phyloP scores from a whole-genome alignment of 2,113 vertebrate genomes.

The Phocoena sinus region DNA sequence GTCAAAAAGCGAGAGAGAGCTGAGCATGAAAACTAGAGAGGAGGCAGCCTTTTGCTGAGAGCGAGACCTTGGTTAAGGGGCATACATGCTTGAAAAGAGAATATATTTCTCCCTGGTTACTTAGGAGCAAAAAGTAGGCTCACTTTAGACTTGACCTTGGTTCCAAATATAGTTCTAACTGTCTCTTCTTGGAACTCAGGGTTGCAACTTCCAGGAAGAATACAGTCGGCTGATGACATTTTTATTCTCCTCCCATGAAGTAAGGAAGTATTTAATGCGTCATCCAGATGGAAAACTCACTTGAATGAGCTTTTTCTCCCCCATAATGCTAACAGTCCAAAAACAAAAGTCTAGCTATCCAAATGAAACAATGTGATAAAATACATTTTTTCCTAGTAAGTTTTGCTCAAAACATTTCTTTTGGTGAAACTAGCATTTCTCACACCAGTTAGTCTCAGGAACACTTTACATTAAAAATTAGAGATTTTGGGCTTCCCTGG shows the following conservation, averaged over 20 bases:
- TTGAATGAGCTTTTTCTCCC: not conserved
- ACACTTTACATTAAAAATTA: not conserved
- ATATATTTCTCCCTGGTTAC: not conserved
- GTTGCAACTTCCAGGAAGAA: not conserved
- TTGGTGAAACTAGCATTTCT: not conserved
- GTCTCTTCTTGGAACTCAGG: not conserved
- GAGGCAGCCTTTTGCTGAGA: not conserved
- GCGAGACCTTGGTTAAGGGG: not conserved
- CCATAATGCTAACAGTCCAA: not conserved
- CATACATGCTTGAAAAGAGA: not conserved
- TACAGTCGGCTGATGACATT: not conserved
- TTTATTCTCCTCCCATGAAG: not conserved
- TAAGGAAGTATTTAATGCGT: not conserved
- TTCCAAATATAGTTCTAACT: not conserved
- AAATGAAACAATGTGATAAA: not conserved
- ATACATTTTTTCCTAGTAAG: not conserved
- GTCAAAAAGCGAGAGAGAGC: not conserved
- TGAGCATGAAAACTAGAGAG: not conserved
- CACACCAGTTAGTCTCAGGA: not conserved
- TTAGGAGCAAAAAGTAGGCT: not conserved
- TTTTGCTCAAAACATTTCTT: not conserved
- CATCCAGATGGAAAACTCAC: not conserved
- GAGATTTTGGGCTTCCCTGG: not conserved
- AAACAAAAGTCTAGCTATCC: not conserved
- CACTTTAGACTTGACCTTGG: not conserved